Evolutionary conservation across 1,140 invertebrate genomes (phyloP).

Genomic region (Eubasilissa regina): DNA sequence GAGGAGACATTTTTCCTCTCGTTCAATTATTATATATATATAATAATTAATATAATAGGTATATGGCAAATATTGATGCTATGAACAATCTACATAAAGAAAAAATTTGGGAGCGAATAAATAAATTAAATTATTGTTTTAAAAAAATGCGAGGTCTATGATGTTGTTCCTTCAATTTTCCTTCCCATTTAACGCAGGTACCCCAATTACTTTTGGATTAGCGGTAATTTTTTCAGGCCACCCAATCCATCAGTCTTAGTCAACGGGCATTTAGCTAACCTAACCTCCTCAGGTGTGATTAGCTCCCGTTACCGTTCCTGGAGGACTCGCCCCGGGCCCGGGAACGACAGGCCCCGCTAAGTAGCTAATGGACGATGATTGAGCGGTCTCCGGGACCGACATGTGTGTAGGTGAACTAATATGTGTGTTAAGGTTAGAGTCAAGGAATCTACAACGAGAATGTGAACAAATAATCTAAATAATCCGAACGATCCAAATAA

Average conservation of each 20-base stretch:
- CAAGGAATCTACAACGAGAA: too few relatives aligned
- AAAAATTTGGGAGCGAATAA: too few relatives aligned
- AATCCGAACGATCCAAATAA: too few relatives aligned
- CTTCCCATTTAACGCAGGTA: background rate
- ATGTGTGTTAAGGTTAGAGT: background rate
- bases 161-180: too few relatives aligned
- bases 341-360: slow-evolving; percentile 35
- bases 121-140: too few relatives aligned
- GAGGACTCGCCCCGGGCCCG: slow-evolving; percentile 22
- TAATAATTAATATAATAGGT: too few relatives aligned
- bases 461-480: too few relatives aligned
- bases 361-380: slow-evolving; percentile 60
- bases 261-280: slow-evolving; percentile 38
- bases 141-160: too few relatives aligned
- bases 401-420: background rate
- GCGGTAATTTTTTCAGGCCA: slow-evolving; percentile 33
- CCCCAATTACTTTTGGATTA: slow-evolving; percentile 29
- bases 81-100: too few relatives aligned
- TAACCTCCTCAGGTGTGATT: slow-evolving; percentile 45
- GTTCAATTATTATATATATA: too few relatives aligned
- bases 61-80: too few relatives aligned
- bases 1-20: too few relatives aligned
- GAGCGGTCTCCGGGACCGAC: slow-evolving; percentile 53
- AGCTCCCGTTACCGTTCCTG: slow-evolving; percentile 15
- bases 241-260: slow-evolving; percentile 45